Conservation (phyloP, 2,888 invertebrate species). For the Melitaea athalia region DNA sequence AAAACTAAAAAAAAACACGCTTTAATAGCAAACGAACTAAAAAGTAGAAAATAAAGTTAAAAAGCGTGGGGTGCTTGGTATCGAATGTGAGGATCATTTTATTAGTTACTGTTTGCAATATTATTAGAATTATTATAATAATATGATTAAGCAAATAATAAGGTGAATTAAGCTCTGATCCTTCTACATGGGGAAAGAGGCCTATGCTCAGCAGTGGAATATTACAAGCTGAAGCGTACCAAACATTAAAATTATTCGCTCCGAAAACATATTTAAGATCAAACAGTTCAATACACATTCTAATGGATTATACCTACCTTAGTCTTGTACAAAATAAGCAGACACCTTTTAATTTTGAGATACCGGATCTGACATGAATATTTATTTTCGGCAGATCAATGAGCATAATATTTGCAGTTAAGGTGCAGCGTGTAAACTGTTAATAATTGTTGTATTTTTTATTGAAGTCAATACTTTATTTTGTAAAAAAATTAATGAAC, state of each 20-base stretch:
- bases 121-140: too few species aligned
- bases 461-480: not conserved
- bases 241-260: not conserved
- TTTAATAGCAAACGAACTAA: too few species aligned
- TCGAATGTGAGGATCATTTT: too few species aligned
- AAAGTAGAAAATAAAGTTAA: too few species aligned
- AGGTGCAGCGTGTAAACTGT: not conserved
- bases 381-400: conserved; percentile 11
- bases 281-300: not conserved
- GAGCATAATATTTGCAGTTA: conserved; percentile 6
- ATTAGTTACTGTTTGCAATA: too few species aligned
- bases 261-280: not conserved
- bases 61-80: too few species aligned
- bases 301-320: not conserved
- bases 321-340: conserved; percentile 1
- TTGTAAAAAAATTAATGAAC: conserved; percentile 29
- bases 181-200: too few species aligned
- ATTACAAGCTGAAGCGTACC: too few species aligned
- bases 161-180: too few species aligned
- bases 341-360: conserved; percentile 17
- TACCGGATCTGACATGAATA: conserved; percentile 18
- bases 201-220: too few species aligned
- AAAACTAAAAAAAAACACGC: too few species aligned
- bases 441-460: not conserved
- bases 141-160: too few species aligned